phyloP scores from a whole-genome alignment of 2,888 invertebrate species.

The Ferdinandea cuprea region DNA sequence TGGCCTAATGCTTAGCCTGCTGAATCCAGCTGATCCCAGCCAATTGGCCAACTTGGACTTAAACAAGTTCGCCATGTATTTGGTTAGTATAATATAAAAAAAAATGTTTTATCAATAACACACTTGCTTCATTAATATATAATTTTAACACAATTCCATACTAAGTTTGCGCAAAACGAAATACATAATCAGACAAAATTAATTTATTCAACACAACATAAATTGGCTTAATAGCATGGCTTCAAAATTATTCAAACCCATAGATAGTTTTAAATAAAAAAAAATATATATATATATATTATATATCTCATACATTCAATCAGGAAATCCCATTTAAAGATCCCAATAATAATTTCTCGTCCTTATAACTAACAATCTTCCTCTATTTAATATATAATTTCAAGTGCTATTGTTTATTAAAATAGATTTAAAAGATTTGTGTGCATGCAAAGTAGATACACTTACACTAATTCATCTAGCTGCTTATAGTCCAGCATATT shows the following conservation, averaged over 20 bases:
- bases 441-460: constrained; percentile 40
- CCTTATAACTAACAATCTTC: constrained; percentile 2
- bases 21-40: constrained; percentile 83
- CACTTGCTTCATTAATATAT: constrained; percentile 57
- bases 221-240: constrained; percentile 61
- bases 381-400: not conserved
- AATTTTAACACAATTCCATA: constrained; percentile 2
- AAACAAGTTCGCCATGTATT: constrained; percentile 89
- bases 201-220: constrained; percentile 27
- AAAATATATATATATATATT: constrained; percentile 2
- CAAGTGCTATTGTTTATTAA: constrained; percentile 6
- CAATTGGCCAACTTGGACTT: constrained; percentile 89
- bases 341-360: constrained; percentile 47
- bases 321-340: constrained; percentile 15
- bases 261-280: not conserved
- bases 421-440: constrained; percentile 3
- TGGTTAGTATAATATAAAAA: constrained; percentile 85
- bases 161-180: constrained; percentile 1
- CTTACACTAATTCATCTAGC: constrained; percentile 13
- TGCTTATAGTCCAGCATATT: not conserved
- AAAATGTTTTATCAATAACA: constrained; percentile 1
- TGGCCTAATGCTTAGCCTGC: constrained; percentile 82
- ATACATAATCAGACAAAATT: constrained; percentile 53
- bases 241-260: constrained; percentile 37
- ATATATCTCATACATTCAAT: too few relatives aligned